phyloP scores from a whole-genome alignment of 1,140 invertebrate genomes.

The Cardiocondyla obscurior region DNA sequence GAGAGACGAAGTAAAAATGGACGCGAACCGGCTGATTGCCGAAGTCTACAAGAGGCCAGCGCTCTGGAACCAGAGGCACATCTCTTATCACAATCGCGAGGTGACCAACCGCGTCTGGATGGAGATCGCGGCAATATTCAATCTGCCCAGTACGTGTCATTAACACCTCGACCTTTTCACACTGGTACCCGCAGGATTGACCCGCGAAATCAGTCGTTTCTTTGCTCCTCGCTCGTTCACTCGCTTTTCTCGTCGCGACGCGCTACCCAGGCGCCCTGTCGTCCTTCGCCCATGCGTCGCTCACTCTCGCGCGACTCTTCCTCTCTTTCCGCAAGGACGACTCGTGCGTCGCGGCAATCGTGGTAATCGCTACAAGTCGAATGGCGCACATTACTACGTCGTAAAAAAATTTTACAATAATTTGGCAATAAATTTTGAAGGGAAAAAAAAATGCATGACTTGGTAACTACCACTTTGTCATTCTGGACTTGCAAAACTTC shows the following conservation, averaged over 20 bases:
- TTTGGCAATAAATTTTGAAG: too few relatives aligned
- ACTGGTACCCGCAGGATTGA: not conserved
- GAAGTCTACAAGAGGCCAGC: constrained; percentile 82
- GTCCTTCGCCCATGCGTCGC: constrained; percentile 43
- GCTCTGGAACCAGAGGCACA: constrained; percentile 81
- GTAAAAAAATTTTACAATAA: too few relatives aligned
- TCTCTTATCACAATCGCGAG: constrained; percentile 82
- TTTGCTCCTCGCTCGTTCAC: not conserved
- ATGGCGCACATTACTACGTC: too few relatives aligned
- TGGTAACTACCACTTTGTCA: not conserved
- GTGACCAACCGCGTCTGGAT: constrained; percentile 81
- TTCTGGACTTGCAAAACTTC: not conserved
- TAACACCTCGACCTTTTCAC: not conserved
- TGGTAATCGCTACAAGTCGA: not conserved
- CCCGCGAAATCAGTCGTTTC: not conserved
- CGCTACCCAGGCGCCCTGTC: constrained; percentile 6
- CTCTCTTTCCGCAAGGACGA: not conserved
- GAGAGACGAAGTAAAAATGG: constrained; percentile 80
- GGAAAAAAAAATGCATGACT: too few relatives aligned
- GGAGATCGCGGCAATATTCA: constrained; percentile 81
- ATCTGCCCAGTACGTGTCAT: constrained; percentile 78
- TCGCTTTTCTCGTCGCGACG: constrained; percentile 1
- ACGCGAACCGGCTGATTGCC: constrained; percentile 81
- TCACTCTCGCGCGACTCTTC: not conserved
- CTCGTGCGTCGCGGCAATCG: not conserved